These are phyloP conservation scores for Aphidius colemani DNA, from an alignment of 2,888 invertebrate species.

Conservation along the genomic window DNA sequence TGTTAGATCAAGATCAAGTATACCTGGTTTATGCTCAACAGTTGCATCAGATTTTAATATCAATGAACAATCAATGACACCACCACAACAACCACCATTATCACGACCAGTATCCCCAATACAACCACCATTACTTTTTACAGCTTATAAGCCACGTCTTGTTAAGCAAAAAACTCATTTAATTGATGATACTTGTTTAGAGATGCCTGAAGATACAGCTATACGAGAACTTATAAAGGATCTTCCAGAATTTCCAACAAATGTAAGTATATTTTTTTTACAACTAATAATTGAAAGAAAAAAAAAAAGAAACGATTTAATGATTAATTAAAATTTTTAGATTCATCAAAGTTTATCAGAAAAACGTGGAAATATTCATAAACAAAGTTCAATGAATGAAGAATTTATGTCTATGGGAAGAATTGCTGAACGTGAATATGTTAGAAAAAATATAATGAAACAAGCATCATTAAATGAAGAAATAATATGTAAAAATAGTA, in stretches of 20 bases:
- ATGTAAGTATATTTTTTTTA: slow-evolving; percentile 13
- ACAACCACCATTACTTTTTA: slow-evolving; percentile 27
- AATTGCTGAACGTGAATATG: slow-evolving; percentile 78
- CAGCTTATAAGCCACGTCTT: slow-evolving; percentile 67
- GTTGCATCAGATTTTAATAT: slow-evolving; percentile 46
- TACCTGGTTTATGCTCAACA: slow-evolving; percentile 67
- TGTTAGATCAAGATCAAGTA: slow-evolving; percentile 76
- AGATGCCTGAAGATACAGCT: slow-evolving; percentile 60
- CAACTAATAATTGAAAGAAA: slow-evolving; percentile 3
- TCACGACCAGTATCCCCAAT: no score
- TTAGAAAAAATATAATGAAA: slow-evolving; percentile 84
- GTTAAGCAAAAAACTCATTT: slow-evolving; percentile 87
- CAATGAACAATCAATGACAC: slow-evolving; percentile 36
- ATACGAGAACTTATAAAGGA: slow-evolving; percentile 67
- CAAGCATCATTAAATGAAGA: slow-evolving; percentile 89
- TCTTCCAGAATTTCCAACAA: slow-evolving; percentile 66
- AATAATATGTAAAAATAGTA: slow-evolving; percentile 72
- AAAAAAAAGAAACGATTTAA: neutral
- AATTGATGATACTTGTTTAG: slow-evolving; percentile 64
- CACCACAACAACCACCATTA: no score
- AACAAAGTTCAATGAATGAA: slow-evolving; percentile 87
- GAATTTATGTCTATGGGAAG: slow-evolving; percentile 88
- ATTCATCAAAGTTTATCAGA: slow-evolving; percentile 9
- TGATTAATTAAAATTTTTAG: slow-evolving; percentile 10
- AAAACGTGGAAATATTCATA: slow-evolving; percentile 68